Evolutionary conservation across 2,797 vertebrate genomes (phyloP).

Genomic region (Chiropotes sagulatus): DNA sequence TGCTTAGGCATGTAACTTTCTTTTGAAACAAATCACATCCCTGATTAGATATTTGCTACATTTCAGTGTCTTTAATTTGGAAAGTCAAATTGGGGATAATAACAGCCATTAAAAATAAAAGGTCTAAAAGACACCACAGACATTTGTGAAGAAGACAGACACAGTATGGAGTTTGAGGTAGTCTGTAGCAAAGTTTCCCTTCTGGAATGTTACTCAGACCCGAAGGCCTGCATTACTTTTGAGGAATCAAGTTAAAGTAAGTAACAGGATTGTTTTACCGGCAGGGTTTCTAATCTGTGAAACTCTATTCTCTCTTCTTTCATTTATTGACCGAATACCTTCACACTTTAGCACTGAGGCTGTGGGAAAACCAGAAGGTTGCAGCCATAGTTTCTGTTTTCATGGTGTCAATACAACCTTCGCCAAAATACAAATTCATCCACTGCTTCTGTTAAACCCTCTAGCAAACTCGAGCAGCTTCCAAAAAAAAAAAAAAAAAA

Average conservation of each 20-base stretch:
- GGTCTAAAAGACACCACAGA: neutral
- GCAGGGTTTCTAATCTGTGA: neutral
- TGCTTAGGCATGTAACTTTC: slow-evolving; percentile 47
- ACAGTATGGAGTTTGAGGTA: neutral
- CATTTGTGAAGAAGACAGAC: slow-evolving; percentile 17
- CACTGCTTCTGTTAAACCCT: neutral
- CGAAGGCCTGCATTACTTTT: neutral
- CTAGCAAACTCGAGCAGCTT: neutral
- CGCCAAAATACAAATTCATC: neutral
- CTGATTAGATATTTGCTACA: slow-evolving; percentile 62
- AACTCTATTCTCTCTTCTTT: neutral
- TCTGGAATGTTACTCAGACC: neutral
- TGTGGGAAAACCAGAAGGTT: neutral
- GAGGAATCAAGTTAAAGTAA: neutral
- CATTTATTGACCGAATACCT: neutral
- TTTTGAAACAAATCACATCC: slow-evolving; percentile 53
- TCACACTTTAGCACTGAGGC: neutral
- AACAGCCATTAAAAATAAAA: slow-evolving; percentile 61
- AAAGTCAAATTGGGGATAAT: slow-evolving; percentile 67
- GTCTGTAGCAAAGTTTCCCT: neutral
- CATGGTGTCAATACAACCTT: neutral
- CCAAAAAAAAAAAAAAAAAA: neutral
- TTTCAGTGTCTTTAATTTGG: slow-evolving; percentile 62
- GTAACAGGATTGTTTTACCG: neutral
- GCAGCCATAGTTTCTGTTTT: neutral